Percentiles rank a stretch among this genome's conserved stretches.
Evolutionary conservation across 2,113 vertebrate genomes (phyloP).

Genomic region (Alexandromys fortis): DNA sequence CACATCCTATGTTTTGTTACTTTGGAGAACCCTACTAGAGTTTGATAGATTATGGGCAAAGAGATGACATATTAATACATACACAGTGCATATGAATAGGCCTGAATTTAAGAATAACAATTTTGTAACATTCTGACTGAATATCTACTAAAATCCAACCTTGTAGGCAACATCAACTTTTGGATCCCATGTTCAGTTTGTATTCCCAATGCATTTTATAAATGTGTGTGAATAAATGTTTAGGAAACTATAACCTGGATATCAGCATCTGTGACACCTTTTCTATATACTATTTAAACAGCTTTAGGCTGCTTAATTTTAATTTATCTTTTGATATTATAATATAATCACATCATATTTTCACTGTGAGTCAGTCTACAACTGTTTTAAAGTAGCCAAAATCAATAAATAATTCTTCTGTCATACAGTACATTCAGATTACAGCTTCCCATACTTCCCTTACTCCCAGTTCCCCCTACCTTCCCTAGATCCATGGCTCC

Average conservation of each 20-base stretch:
- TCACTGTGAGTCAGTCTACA: neutral
- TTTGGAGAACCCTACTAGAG: neutral
- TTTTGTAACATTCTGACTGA: neutral
- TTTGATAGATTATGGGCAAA: neutral
- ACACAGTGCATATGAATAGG: neutral
- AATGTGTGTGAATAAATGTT: neutral
- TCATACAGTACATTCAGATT: no score
- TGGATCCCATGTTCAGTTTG: neutral
- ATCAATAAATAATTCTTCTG: neutral
- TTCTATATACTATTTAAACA: neutral
- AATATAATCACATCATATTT: neutral
- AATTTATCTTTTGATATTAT: no score
- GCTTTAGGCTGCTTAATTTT: neutral
- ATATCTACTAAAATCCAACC: neutral
- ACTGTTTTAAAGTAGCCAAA: neutral
- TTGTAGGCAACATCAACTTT: neutral
- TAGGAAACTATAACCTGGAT: neutral
- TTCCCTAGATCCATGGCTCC: no score
- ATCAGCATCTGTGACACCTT: neutral
- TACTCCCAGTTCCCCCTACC: no score
- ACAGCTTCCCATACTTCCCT: no score
- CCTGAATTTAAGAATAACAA: neutral
- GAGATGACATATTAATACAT: neutral
- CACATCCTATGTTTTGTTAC: neutral
- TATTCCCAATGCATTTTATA: neutral